Conservation (phyloP, 2,888 invertebrate genomes). For the Pterobdella sp. region DNA sequence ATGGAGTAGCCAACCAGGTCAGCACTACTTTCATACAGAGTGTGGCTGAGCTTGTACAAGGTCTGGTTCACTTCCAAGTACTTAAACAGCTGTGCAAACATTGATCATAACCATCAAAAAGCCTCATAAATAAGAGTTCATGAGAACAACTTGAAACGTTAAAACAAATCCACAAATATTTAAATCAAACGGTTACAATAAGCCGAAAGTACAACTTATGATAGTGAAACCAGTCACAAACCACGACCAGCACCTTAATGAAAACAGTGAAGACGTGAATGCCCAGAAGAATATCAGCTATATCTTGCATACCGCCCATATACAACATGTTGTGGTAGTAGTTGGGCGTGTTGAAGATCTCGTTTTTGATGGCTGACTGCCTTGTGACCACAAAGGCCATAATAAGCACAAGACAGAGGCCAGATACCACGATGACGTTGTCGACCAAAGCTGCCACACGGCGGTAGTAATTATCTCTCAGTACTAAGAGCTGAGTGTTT, state of each 20-base stretch:
- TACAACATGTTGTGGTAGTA: constrained; percentile 19
- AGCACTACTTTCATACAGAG: constrained; percentile 7
- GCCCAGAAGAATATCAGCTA: constrained; percentile 3
- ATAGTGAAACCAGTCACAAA: too few species aligned
- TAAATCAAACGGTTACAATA: too few species aligned
- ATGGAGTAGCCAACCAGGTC: constrained; percentile 22
- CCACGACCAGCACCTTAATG: constrained; percentile 15
- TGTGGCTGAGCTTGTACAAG: constrained; percentile 13
- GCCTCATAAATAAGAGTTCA: too few species aligned
- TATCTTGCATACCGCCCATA: constrained; percentile 13
- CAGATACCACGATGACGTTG: background rate
- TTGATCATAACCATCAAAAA: background rate
- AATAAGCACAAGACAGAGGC: background rate
- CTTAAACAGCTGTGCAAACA: constrained; percentile 8
- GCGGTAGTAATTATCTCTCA: constrained; percentile 10
- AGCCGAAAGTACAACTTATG: too few species aligned
- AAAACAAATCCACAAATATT: too few species aligned
- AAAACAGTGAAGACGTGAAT: constrained; percentile 17
- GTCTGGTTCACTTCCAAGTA: constrained; percentile 21
- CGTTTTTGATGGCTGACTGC: background rate
- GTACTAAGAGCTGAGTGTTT: constrained; percentile 1
- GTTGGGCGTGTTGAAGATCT: background rate
- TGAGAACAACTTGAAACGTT: too few species aligned
- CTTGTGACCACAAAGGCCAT: background rate
- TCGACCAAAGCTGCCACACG: constrained; percentile 4